A percentile compares a stretch with the other conserved stretches of the same genome.
Evolutionary conservation across 2,888 invertebrate genomes (phyloP).

Genomic region (Strigamia crassipes): DNA sequence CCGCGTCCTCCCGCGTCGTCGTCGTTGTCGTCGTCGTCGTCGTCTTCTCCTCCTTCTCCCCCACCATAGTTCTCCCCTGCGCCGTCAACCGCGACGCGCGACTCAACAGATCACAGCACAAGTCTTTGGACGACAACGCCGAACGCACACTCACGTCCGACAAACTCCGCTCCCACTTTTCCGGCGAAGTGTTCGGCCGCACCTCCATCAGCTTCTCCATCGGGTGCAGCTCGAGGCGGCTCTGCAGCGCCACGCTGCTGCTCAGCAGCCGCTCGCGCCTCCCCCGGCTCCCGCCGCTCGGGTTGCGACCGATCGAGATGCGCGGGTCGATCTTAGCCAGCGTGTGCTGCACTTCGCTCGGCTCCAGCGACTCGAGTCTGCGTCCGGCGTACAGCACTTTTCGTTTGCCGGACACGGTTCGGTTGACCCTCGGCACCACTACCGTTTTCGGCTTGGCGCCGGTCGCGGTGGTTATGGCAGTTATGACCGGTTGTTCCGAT

Average conservation of each 20-base stretch:
- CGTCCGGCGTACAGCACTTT: conserved; percentile 1
- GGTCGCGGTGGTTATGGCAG: conserved; percentile 6
- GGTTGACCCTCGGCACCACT: neutral
- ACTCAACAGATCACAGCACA: conserved; percentile 41
- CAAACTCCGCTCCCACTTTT: conserved; percentile 20
- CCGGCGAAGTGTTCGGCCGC: conserved; percentile 47
- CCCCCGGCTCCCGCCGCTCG: conserved; percentile 1
- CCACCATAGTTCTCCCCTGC: neutral
- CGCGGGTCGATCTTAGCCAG: conserved; percentile 49
- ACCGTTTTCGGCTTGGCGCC: neutral
- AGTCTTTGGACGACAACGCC: neutral
- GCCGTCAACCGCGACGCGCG: neutral
- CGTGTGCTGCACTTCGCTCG: conserved; percentile 45
- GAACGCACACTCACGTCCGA: conserved; percentile 18
- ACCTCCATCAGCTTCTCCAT: conserved; percentile 32
- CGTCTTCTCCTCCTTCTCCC: neutral
- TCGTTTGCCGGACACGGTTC: neutral
- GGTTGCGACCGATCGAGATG: neutral
- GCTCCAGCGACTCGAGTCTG: conserved; percentile 41
- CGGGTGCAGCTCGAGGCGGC: neutral
- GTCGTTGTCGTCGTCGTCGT: too few species aligned
- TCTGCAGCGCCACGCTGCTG: neutral
- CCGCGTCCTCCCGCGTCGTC: neutral
- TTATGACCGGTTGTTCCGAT: neutral
- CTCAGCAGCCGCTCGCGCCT: neutral